Evolutionary conservation across 2,797 vertebrate genomes (phyloP).

Genomic region (Chelon labrosus): DNA sequence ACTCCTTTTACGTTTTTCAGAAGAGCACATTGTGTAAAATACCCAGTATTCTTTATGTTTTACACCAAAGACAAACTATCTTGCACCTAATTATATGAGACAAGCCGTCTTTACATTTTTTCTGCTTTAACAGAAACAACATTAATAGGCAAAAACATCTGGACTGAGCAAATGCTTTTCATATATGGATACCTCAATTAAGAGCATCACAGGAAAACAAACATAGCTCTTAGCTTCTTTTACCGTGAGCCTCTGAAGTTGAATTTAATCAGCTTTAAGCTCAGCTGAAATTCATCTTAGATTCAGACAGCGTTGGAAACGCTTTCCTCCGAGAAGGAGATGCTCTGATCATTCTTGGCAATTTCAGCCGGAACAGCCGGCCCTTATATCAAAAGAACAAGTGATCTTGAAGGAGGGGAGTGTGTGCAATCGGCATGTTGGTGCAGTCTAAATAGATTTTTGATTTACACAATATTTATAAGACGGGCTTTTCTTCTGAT

Average conservation of each 20-base stretch:
- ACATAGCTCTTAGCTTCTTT: conserved; percentile 6
- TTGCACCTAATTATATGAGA: not conserved
- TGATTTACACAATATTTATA: conserved; percentile 45
- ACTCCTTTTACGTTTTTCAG: conserved; percentile 11
- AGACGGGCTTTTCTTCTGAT: conserved; percentile 14
- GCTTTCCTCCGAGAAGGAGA: conserved; percentile 42
- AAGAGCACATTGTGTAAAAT: not conserved
- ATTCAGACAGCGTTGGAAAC: conserved; percentile 29
- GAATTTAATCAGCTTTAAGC: conserved; percentile 34
- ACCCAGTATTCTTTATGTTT: not conserved
- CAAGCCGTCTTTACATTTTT: conserved; percentile 8
- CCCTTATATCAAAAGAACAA: conserved; percentile 53
- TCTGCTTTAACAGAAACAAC: conserved; percentile 14
- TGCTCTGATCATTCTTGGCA: conserved; percentile 25
- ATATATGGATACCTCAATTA: conserved; percentile 18
- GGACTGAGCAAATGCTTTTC: conserved; percentile 11
- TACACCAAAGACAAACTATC: conserved; percentile 3
- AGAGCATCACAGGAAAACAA: conserved; percentile 2
- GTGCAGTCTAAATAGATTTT: conserved; percentile 51
- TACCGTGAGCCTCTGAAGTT: conserved; percentile 29
- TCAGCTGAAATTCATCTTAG: conserved; percentile 42
- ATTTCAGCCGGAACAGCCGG: conserved; percentile 27
- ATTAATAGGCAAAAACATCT: not conserved
- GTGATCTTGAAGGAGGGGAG: conserved; percentile 30
- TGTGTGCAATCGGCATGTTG: conserved; percentile 15